phyloP scores from a whole-genome alignment of 1,140 invertebrate genomes.

The Lepidostoma basale region DNA sequence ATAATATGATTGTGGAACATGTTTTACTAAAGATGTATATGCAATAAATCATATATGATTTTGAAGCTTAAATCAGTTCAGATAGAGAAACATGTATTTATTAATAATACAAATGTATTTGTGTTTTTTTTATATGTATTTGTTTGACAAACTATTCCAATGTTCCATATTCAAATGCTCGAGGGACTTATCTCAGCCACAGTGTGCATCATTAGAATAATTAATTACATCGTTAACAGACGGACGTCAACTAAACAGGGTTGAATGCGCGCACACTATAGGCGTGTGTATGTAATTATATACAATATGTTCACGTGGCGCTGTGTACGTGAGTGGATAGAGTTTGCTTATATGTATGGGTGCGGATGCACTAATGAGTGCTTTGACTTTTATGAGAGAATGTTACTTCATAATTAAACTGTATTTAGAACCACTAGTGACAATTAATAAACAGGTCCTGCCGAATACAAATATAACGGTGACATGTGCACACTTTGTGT shows the following conservation, averaged over 20 bases:
- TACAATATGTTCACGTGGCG: too few relatives aligned
- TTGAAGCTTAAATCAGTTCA: too few relatives aligned
- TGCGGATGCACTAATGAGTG: constrained; percentile 15
- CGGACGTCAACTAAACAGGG: neutral
- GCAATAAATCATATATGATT: too few relatives aligned
- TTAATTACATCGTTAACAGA: neutral
- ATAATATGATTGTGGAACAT: too few relatives aligned
- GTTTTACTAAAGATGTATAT: too few relatives aligned
- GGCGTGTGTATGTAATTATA: neutral
- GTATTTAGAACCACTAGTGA: neutral
- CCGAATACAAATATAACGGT: neutral
- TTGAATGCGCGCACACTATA: neutral
- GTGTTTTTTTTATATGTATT: too few relatives aligned
- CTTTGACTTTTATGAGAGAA: constrained; percentile 15
- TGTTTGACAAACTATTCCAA: too few relatives aligned
- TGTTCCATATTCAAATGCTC: neutral
- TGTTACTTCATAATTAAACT: neutral
- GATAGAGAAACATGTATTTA: too few relatives aligned
- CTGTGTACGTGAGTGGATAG: neutral
- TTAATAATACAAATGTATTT: too few relatives aligned
- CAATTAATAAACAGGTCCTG: neutral
- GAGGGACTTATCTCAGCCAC: neutral
- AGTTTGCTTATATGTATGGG: too few relatives aligned
- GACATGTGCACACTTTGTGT: too few relatives aligned
- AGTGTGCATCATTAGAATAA: neutral